Base-by-base conservation (phyloP, 2,888 invertebrate species). In the Melangyna quadrimaculata region DNA sequence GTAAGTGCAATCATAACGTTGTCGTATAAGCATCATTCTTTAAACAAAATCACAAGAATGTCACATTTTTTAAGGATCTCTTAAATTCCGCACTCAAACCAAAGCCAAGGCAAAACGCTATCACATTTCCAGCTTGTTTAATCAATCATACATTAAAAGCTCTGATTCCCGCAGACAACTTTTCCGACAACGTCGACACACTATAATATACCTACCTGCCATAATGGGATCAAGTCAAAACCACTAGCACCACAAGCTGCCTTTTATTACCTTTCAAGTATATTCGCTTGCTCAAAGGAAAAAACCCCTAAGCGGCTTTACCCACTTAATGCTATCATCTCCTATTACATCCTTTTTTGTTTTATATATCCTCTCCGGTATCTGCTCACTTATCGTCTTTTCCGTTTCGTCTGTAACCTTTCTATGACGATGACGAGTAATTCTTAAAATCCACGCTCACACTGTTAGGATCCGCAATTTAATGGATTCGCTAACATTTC, bases 321-420 rank as follows among this genome's bases (percentile, higher is more conserved):
- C 80, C 71, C 80, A 84, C 84, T 84, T 84, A 80, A 84, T 84
- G 67, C 80, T 72, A 80, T 80, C 79, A 84, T 79, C 84, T 84
- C 84, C 84, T 84, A 84, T 84, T 84, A 80, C 80, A 75, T 84
- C 84, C 79, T 79, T 78, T 79, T 75, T 70, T 70, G 40, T 75
- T 77, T 84, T 79, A 72, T 84, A 79, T 75, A 79, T 84, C 79
- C 84, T 79, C 70, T 53, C 48, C 74, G 74, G 78, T 70, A 78
- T 78, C 83, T 70, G 63, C 43, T 79, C 84, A 80, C 79, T 84
- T 84, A 80, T 84, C 80, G 71, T 65, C 57, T 77, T 77, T 77
- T 75, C 70, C 71, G 84, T 53, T 63, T 45, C 65, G 43, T 45
- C 24, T 29, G n/a, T 40, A 27, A 40, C 40, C 43, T 51, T 51